Percentiles rank a stretch among this genome's conserved stretches.
Evolutionary conservation across 2,113 vertebrate species (phyloP).

Genomic region (Sinocyclocheilus grahami): DNA sequence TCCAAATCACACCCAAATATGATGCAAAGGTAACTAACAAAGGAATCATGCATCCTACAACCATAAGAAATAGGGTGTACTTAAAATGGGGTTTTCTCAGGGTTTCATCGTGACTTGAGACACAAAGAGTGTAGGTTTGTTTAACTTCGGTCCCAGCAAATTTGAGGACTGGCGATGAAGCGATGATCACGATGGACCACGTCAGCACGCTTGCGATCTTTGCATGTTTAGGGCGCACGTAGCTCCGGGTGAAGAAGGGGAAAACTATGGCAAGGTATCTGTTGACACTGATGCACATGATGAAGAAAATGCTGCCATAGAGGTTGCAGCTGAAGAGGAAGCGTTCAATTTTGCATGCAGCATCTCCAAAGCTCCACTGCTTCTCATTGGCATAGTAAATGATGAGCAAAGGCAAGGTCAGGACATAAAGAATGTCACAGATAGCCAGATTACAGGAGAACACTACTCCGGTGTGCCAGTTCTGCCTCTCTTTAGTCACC

Average conservation of each 20-base stretch:
- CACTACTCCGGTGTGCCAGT: constrained; percentile 78
- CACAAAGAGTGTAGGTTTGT: constrained; percentile 15
- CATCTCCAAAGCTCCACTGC: constrained; percentile 70
- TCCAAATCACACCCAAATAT: constrained; percentile 70
- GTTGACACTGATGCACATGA: constrained; percentile 83
- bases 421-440: constrained; percentile 79
- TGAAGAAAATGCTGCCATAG: constrained; percentile 78
- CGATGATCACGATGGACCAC: constrained; percentile 70
- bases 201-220: constrained; percentile 64
- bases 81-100: not conserved
- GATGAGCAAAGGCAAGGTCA: constrained; percentile 77
- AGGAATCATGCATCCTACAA: constrained; percentile 76
- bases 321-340: constrained; percentile 84
- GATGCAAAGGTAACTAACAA: constrained; percentile 76
- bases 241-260: constrained; percentile 73
- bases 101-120: not conserved
- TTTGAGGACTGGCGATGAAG: constrained; percentile 71
- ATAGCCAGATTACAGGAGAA: constrained; percentile 80
- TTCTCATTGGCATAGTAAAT: constrained; percentile 71
- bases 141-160: constrained; percentile 55
- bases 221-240: constrained; percentile 68
- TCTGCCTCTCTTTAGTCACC: constrained; percentile 59
- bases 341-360: constrained; percentile 75
- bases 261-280: constrained; percentile 77
- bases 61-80: constrained; percentile 71